Percentiles rank a stretch among this genome's conserved stretches.
Conservation (phyloP, 2,888 invertebrate species). For the Drosophila affinis region DNA sequence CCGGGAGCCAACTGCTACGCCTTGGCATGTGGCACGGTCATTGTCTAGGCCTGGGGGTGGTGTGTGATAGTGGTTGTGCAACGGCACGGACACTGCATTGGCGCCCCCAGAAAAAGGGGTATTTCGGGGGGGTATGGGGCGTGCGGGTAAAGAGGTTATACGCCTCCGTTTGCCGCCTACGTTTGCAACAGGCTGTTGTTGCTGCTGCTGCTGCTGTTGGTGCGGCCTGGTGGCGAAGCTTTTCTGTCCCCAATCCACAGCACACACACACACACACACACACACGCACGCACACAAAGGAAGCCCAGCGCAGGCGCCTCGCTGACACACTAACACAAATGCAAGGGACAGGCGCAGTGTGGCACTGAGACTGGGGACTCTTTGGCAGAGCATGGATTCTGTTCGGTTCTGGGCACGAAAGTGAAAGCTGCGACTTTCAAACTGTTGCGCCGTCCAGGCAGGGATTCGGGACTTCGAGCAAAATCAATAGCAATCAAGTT, state of each 20-base stretch:
- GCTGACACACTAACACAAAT: slow-evolving; percentile 75
- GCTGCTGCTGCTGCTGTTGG: slow-evolving; percentile 38
- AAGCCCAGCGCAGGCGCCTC: slow-evolving; percentile 60
- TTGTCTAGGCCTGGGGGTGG: slow-evolving; percentile 57
- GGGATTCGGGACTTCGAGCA: slow-evolving; percentile 48
- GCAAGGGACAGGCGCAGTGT: slow-evolving; percentile 55
- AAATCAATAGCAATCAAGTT: slow-evolving; percentile 72
- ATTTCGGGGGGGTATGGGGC: background rate
- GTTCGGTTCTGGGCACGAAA: slow-evolving; percentile 64
- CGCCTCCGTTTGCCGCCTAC: slow-evolving; percentile 42
- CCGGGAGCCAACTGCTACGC: slow-evolving; percentile 33
- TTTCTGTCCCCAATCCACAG: slow-evolving; percentile 8
- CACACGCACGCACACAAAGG: background rate
- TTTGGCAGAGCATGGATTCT: background rate
- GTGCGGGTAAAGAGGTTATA: slow-evolving; percentile 24
- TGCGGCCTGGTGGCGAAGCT: slow-evolving; percentile 14
- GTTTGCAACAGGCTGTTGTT: slow-evolving; percentile 65
- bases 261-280: background rate
- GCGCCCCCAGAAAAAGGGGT: slow-evolving; percentile 47
- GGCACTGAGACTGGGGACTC: slow-evolving; percentile 5
- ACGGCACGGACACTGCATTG: slow-evolving; percentile 32
- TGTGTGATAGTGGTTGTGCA: background rate
- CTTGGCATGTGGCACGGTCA: slow-evolving; percentile 52
- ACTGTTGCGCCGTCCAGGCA: slow-evolving; percentile 65
- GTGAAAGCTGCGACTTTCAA: slow-evolving; percentile 78